A percentile compares a stretch with the other conserved stretches of the same genome.
phyloP scores from a whole-genome alignment of 2,113 vertebrate species.

The Tychaedon coryphoeus region DNA sequence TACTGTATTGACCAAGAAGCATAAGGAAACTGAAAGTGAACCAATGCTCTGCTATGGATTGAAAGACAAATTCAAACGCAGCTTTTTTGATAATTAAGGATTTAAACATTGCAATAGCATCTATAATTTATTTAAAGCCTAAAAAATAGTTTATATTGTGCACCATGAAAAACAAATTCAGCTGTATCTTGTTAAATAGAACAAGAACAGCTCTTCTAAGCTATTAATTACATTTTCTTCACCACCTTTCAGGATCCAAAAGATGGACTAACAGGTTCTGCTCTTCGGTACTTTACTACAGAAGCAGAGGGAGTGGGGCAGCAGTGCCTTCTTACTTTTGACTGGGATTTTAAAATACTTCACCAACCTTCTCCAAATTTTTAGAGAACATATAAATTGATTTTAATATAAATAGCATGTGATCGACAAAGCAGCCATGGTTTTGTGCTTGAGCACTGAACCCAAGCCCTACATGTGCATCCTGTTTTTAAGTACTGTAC shows the following conservation, averaged over 20 bases:
- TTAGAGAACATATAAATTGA: neutral
- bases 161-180: neutral
- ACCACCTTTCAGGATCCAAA: neutral
- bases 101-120: neutral
- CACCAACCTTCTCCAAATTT: neutral
- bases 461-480: neutral
- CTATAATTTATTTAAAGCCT: neutral
- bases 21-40: neutral
- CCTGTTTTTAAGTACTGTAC: constrained; percentile 28
- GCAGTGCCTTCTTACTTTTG: neutral
- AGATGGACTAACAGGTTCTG: neutral
- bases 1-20: neutral
- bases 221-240: neutral
- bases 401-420: neutral
- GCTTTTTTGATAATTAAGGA: neutral
- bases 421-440: neutral
- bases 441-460: neutral
- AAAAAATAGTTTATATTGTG: neutral
- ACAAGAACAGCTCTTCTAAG: neutral
- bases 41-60: neutral
- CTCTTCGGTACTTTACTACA: neutral
- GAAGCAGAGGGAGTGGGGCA: neutral
- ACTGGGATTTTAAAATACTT: neutral
- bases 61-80: neutral
- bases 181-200: neutral